These are phyloP conservation scores for Nomada lathburiana DNA, from an alignment of 2,888 invertebrate species.

Conservation along the genomic window DNA sequence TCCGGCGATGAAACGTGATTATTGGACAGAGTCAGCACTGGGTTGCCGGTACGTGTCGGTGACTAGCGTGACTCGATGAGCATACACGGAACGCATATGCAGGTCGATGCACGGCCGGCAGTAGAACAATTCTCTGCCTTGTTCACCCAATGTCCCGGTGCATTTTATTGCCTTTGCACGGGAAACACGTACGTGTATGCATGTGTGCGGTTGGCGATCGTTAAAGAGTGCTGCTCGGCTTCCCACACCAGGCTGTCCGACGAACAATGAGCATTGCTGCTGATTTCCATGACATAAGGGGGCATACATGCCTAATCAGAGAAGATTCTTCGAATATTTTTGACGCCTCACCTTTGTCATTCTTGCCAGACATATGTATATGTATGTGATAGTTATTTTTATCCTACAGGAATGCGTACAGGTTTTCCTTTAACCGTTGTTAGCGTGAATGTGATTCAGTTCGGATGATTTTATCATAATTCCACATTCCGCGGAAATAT, in stretches of 20 bases:
- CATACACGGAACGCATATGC: slow-evolving; percentile 41
- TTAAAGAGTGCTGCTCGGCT: slow-evolving; percentile 65
- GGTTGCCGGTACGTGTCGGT: slow-evolving; percentile 51
- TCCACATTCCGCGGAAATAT: too few relatives aligned
- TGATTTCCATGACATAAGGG: slow-evolving; percentile 12
- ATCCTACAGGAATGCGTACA: too few relatives aligned
- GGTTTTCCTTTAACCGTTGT: too few relatives aligned
- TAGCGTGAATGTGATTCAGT: too few relatives aligned
- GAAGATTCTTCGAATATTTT: not conserved
- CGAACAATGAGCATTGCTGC: slow-evolving; percentile 31
- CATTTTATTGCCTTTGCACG: slow-evolving; percentile 62
- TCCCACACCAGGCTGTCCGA: slow-evolving; percentile 52
- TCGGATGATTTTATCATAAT: too few relatives aligned
- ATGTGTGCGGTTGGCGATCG: slow-evolving; percentile 54
- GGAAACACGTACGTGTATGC: not conserved
- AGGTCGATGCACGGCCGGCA: slow-evolving; percentile 27
- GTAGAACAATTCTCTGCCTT: slow-evolving; percentile 30
- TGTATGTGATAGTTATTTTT: too few relatives aligned
- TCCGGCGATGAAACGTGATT: slow-evolving; percentile 57
- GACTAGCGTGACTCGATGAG: slow-evolving; percentile 44
- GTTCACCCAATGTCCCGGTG: slow-evolving; percentile 38
- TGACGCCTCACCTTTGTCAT: not conserved
- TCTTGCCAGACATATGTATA: too few relatives aligned
- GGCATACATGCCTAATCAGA: not conserved
- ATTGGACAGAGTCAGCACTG: slow-evolving; percentile 51